A percentile compares a stretch with the other conserved stretches of the same genome.
phyloP scores from a whole-genome alignment of 2,113 vertebrate species.

The Gallinago media region DNA sequence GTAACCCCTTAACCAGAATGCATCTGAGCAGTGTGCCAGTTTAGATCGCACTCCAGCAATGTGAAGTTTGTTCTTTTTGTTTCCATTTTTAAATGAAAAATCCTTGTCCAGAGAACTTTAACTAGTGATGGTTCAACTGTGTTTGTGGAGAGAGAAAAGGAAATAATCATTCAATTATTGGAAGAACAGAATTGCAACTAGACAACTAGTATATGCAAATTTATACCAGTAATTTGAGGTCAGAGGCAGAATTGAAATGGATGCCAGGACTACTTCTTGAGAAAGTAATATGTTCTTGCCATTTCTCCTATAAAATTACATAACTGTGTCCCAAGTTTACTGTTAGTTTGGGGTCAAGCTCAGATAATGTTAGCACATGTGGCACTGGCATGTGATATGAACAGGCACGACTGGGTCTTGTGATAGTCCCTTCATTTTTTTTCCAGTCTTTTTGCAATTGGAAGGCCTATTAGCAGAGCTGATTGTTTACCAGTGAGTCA shows the following conservation, averaged over 20 bases:
- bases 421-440: not conserved
- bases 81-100: not conserved
- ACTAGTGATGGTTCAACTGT: not conserved
- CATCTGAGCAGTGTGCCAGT: not conserved
- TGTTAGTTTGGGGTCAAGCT: not conserved
- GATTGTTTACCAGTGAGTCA: not conserved
- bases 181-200: not conserved
- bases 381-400: not conserved
- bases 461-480: not conserved
- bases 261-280: not conserved
- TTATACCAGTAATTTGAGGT: not conserved
- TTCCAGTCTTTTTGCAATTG: not conserved
- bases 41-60: not conserved
- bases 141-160: not conserved
- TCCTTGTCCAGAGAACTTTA: not conserved
- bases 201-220: not conserved
- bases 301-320: not conserved
- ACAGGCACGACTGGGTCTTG: not conserved
- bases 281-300: not conserved
- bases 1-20: not conserved
- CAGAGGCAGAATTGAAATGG: not conserved
- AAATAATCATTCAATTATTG: not conserved
- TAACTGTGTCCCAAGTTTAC: not conserved
- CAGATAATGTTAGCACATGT: not conserved
- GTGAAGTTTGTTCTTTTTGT: not conserved